Percentiles rank a stretch among this genome's conserved stretches.
phyloP scores from a whole-genome alignment of 1,140 invertebrate species.

The Diabrotica undecimpunctata region DNA sequence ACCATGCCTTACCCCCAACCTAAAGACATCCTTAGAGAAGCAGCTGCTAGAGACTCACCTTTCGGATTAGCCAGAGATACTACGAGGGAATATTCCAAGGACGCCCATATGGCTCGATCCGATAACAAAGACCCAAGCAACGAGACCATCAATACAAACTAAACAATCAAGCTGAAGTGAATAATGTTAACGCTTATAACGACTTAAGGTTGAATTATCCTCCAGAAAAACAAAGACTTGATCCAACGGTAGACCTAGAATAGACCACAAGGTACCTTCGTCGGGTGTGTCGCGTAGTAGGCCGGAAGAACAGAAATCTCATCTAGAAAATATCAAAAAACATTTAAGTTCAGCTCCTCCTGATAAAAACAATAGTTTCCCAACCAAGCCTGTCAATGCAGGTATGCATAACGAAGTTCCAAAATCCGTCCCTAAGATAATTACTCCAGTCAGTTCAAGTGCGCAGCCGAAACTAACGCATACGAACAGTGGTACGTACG shows the following conservation, averaged over 20 bases:
- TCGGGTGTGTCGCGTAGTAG: constrained; percentile 6
- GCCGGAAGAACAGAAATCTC: constrained; percentile 30
- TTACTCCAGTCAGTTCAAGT: constrained; percentile 2
- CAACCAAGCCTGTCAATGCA: constrained; percentile 30
- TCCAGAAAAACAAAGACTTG: constrained; percentile 20
- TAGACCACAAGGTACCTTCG: constrained; percentile 32
- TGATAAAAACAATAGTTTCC: constrained; percentile 32
- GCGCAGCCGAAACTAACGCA: constrained; percentile 21
- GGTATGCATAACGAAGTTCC: constrained; percentile 11
- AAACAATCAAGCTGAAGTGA: constrained; percentile 32
- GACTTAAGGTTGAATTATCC: constrained; percentile 17
- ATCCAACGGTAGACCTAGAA: constrained; percentile 24
- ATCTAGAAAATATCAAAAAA: constrained; percentile 37
- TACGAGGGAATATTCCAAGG: constrained; percentile 20
- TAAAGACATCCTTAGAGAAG: constrained; percentile 37
- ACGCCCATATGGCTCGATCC: constrained; percentile 4
- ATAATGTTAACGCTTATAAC: constrained; percentile 29
- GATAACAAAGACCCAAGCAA: constrained; percentile 34
- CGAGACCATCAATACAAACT: constrained; percentile 35
- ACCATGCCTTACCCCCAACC: constrained; percentile 24
- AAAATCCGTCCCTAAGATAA: constrained; percentile 43
- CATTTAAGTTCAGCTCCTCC: constrained; percentile 33
- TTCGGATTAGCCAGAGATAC: constrained; percentile 32
- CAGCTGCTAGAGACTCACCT: constrained; percentile 30
- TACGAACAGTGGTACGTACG: constrained; percentile 33